Evolutionary conservation across 2,797 vertebrate genomes (phyloP), one percentile per base, ranked within the genome.

Genomic region (Chrysocyon brachyurus): DNA sequence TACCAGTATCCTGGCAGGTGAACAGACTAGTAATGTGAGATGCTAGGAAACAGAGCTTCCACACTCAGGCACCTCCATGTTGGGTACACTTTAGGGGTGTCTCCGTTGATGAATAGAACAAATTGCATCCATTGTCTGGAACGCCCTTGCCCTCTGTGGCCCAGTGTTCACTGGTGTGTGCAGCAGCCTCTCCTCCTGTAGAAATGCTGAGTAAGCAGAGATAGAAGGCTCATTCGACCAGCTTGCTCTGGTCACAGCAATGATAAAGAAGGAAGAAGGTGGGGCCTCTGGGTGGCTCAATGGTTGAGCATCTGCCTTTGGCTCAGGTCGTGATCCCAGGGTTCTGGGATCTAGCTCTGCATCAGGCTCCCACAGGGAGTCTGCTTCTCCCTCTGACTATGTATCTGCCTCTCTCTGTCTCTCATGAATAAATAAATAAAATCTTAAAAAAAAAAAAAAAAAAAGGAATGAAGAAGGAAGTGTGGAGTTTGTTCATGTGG

Each of bases 211-310:
- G 40, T 57, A 33, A n/a, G 84, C 36, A 16, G 22, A 36, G 36
- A n/a, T 3, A 19, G 4, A 14, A 49, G 52, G 3, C 40, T 81
- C 24, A 3, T 61, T 61, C 46, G 10, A 0, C 16, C 0, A 0
- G 12, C n/a, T 73, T 56, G 49, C 36, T 19, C 7, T 63, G 59
- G 3, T 57, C 59, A 9, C 21, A 59, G 22, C 46, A 61, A 0
- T 46, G 28, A 1, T 5, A 4, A 68, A 28, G 19, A 22, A 24
- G 40, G 5, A 40, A 93, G 26, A 46, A 52, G 66, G 9, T 46
- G 40, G 40, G 40, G 40, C 40, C 40, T 46, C 40, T 46, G 6
- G 40, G 40, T 46, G 40, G 40, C 40, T 46, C 40, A 46, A 1
- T 46, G 40, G 40, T 46, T 46, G 40, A 46, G 40, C 40, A 46